Evolutionary conservation across 2,797 vertebrate species (phyloP).

Genomic region (Odontamblyopus rebecca): DNA sequence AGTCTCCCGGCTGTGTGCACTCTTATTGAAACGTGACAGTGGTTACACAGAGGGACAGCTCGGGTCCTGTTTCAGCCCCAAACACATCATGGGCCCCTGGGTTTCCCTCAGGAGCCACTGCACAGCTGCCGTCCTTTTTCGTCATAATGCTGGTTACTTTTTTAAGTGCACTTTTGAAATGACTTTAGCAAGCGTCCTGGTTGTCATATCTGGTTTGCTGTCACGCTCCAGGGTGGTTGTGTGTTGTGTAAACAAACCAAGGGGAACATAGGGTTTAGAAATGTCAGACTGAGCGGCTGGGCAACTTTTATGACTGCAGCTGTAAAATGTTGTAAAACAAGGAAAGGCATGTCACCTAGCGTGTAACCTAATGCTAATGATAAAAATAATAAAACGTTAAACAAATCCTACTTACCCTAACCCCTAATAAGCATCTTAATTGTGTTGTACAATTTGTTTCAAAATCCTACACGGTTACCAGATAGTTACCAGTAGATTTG

Average conservation of each 20-base stretch:
- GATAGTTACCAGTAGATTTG: no score
- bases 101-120: conserved; percentile 29
- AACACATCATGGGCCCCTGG: conserved; percentile 13
- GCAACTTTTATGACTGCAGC: neutral
- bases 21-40: conserved; percentile 43
- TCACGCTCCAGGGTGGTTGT: neutral
- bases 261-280: neutral
- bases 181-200: neutral
- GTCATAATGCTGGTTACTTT: neutral
- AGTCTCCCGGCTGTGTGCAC: conserved; percentile 39
- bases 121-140: conserved; percentile 16
- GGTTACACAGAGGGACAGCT: conserved; percentile 30
- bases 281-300: neutral
- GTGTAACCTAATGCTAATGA: neutral
- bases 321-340: neutral
- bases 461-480: no score
- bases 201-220: conserved; percentile 9
- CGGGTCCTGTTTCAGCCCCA: conserved; percentile 14
- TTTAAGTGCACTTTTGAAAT: neutral
- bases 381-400: neutral
- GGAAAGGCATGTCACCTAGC: neutral
- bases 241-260: conserved; percentile 11
- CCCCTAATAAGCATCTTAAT: no score
- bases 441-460: no score
- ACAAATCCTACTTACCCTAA: no score